phyloP scores from a whole-genome alignment of 2,113 vertebrate genomes.

The Microcebus lehilahytsara region DNA sequence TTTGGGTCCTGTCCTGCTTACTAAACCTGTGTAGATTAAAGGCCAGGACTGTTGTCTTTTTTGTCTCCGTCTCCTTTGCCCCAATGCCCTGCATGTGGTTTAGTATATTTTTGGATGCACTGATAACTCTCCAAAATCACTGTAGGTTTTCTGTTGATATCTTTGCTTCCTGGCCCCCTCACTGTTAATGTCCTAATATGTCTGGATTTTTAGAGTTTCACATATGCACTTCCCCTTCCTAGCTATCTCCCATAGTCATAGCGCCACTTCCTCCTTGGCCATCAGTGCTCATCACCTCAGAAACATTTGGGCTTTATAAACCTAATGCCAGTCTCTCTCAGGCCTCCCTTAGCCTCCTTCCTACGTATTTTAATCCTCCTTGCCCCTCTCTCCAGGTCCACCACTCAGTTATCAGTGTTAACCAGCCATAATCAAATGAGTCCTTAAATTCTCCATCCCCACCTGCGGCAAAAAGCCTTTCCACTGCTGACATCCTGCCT shows the following conservation, averaged over 20 bases:
- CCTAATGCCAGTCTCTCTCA: too few relatives aligned
- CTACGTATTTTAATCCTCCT: too few relatives aligned
- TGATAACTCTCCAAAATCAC: not conserved
- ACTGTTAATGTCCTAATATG: not conserved
- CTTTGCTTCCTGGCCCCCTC: not conserved
- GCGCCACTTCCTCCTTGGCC: not conserved
- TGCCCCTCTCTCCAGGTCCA: too few relatives aligned
- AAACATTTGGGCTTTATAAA: not conserved
- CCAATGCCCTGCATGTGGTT: not conserved
- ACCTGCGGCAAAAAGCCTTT: too few relatives aligned
- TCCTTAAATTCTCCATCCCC: too few relatives aligned
- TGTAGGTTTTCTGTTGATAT: not conserved
- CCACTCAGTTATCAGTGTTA: too few relatives aligned
- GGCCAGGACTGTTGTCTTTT: not conserved
- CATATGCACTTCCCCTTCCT: not conserved
- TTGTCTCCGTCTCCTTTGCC: not conserved
- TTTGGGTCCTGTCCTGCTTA: not conserved
- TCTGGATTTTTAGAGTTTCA: not conserved
- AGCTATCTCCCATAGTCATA: not conserved
- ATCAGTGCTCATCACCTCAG: not conserved
- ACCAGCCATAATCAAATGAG: too few relatives aligned
- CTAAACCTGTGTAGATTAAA: not conserved
- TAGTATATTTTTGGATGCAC: not conserved
- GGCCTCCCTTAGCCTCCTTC: too few relatives aligned
- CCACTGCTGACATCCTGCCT: too few relatives aligned